Percentiles rank a stretch among this genome's conserved stretches.
Conservation (phyloP, 2,888 invertebrate genomes). For the Clitarchus hookeri region DNA sequence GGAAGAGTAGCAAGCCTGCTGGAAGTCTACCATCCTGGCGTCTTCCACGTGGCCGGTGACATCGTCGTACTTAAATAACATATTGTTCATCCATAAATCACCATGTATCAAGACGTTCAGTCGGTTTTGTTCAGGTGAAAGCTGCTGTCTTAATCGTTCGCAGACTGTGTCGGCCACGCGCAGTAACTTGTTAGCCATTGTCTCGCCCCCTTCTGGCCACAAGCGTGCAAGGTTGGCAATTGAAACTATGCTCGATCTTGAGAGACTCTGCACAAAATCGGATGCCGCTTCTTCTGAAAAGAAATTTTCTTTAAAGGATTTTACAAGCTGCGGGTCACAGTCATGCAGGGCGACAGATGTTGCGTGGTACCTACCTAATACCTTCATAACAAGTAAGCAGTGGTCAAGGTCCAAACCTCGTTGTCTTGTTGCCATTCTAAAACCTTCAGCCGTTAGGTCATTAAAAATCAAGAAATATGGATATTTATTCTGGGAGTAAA, state of each 20-base stretch:
- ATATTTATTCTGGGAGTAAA: neutral
- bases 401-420: conserved; percentile 21
- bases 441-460: neutral
- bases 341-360: conserved; percentile 11
- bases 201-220: neutral
- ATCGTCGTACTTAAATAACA: conserved; percentile 10
- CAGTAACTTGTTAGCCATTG: neutral
- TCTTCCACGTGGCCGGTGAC: conserved; percentile 5
- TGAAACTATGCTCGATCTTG: neutral
- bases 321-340: neutral
- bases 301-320: neutral
- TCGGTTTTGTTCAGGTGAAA: neutral
- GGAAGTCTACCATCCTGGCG: conserved; percentile 19
- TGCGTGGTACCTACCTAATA: conserved; percentile 20
- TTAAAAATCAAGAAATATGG: neutral
- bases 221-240: neutral
- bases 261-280: neutral
- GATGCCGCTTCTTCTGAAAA: neutral
- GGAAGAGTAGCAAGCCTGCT: neutral
- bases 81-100: conserved; percentile 11
- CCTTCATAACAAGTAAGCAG: neutral
- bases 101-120: conserved; percentile 16
- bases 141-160: neutral
- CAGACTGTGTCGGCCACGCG: neutral
- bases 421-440: conserved; percentile 16